Evolutionary conservation across 2,797 vertebrate species (phyloP).

Genomic region (Trichosurus vulpecula): DNA sequence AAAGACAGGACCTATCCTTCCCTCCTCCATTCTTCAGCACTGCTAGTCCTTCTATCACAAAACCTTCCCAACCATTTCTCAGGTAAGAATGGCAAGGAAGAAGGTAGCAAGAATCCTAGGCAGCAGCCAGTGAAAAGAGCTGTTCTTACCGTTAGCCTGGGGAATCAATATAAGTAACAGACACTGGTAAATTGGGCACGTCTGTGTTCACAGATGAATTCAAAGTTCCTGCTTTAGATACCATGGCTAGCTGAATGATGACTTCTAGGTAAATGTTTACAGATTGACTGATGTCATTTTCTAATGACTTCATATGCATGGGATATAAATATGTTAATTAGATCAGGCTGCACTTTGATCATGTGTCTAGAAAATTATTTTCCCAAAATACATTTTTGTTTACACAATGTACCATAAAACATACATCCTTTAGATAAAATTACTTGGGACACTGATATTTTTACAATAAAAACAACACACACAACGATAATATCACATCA

Average conservation of each 20-base stretch:
- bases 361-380: slow-evolving; percentile 36
- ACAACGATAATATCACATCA: slow-evolving; percentile 54
- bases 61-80: background rate
- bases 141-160: background rate
- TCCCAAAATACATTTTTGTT: slow-evolving; percentile 35
- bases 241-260: slow-evolving; percentile 19
- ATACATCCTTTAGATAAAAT: slow-evolving; percentile 8
- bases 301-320: slow-evolving; percentile 16
- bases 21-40: background rate
- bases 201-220: background rate
- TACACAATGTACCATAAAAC: slow-evolving; percentile 35
- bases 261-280: slow-evolving; percentile 38
- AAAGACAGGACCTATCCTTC: background rate
- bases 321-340: background rate
- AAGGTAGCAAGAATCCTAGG: background rate
- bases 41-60: background rate
- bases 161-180: background rate
- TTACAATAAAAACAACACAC: slow-evolving; percentile 50
- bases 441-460: background rate
- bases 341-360: slow-evolving; percentile 9
- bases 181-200: background rate
- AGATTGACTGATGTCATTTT: slow-evolving; percentile 30
- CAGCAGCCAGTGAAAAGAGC: background rate
- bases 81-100: background rate
- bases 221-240: slow-evolving; percentile 8